phyloP scores from a whole-genome alignment of 2,888 invertebrate genomes.

The Acronicta psi region DNA sequence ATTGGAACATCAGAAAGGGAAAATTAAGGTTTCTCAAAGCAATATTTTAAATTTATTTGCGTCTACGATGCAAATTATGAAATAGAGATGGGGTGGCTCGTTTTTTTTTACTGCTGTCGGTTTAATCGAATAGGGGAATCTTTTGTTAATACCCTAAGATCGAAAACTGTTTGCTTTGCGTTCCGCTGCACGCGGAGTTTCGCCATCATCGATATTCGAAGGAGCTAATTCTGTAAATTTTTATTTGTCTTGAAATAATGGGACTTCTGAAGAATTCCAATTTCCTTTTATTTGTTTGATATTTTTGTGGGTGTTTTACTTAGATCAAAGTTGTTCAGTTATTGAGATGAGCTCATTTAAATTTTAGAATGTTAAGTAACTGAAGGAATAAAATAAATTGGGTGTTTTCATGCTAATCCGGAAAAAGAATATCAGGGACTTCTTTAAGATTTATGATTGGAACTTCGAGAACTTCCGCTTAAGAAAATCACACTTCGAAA shows the following conservation, averaged over 20 bases:
- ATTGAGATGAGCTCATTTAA: slow-evolving; percentile 52
- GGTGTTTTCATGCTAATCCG: slow-evolving; percentile 37
- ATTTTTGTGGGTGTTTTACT: slow-evolving; percentile 50
- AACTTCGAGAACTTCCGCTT: too few relatives aligned
- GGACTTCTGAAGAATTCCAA: slow-evolving; percentile 50
- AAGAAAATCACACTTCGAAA: too few relatives aligned
- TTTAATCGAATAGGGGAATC: slow-evolving; percentile 83
- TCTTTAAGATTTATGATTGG: background rate
- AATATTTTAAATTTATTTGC: slow-evolving; percentile 88
- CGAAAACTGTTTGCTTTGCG: slow-evolving; percentile 78
- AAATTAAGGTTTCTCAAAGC: slow-evolving; percentile 80
- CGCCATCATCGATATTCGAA: slow-evolving; percentile 51
- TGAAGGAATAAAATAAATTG: slow-evolving; percentile 44
- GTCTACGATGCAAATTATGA: slow-evolving; percentile 87
- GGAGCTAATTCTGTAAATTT: slow-evolving; percentile 56
- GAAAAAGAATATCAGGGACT: slow-evolving; percentile 20
- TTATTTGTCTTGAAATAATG: slow-evolving; percentile 57
- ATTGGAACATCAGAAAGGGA: slow-evolving; percentile 78
- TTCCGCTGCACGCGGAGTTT: slow-evolving; percentile 61
- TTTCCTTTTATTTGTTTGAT: slow-evolving; percentile 54
- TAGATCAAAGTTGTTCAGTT: slow-evolving; percentile 44
- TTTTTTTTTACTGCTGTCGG: slow-evolving; percentile 76
- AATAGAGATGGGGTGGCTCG: slow-evolving; percentile 79
- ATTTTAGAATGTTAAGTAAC: slow-evolving; percentile 49
- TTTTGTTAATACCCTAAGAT: slow-evolving; percentile 75